Conservation (phyloP, 2,888 invertebrate genomes). For the Caenorhabditis becei region DNA sequence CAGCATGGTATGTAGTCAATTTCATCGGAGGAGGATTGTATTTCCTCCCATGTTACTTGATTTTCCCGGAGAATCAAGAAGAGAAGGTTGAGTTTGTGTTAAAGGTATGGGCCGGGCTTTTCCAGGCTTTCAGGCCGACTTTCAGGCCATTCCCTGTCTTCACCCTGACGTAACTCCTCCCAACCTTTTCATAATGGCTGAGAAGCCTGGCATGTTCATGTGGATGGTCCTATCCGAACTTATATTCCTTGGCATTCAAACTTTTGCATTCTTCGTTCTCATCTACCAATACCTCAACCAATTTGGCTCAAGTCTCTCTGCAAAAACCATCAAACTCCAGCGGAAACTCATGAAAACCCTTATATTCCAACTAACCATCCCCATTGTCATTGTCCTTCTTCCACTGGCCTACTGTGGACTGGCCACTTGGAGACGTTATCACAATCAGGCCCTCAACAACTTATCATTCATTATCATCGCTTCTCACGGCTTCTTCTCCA, state of each 20-base stretch:
- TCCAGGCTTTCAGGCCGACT: no score
- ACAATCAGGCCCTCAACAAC: slow-evolving; percentile 1
- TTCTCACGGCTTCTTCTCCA: slow-evolving; percentile 7
- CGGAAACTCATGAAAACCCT: background rate
- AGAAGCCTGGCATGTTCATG: no score
- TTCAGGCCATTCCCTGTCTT: slow-evolving; percentile 8
- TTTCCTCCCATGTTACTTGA: background rate
- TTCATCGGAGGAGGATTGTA: background rate
- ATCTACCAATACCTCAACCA: background rate
- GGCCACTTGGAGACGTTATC: background rate
- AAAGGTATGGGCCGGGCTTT: no score
- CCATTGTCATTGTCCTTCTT: background rate
- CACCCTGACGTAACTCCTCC: background rate
- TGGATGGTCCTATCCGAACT: background rate
- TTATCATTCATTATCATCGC: background rate
- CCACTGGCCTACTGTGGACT: background rate
- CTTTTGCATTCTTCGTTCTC: background rate
- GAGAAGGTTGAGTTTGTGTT: no score
- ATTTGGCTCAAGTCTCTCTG: background rate
- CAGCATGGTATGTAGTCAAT: background rate
- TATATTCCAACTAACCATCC: background rate
- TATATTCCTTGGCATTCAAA: background rate
- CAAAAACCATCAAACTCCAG: background rate
- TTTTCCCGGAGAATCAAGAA: background rate
- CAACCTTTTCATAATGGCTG: background rate